Percentiles rank a stretch among this genome's conserved stretches.
These are phyloP conservation scores for Pollenia griseotomentosa DNA, from an alignment of 2,888 invertebrate genomes.

Conservation along the genomic window DNA sequence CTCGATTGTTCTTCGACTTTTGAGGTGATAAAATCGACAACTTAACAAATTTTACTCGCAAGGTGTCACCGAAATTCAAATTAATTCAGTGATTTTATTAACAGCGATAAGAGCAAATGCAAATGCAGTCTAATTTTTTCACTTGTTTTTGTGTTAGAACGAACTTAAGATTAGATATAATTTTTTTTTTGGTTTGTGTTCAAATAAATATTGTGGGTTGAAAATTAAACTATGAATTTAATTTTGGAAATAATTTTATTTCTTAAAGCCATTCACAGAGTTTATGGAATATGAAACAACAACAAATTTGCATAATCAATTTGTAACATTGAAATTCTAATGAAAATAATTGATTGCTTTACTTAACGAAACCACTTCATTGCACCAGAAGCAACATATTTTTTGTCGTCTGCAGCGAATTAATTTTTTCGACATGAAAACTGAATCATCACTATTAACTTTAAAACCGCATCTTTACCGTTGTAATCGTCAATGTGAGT, in stretches of 20 bases:
- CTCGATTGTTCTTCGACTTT: background rate
- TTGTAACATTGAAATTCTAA: slow-evolving; percentile 7
- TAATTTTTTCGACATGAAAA: background rate
- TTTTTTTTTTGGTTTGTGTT: background rate
- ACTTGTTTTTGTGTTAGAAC: slow-evolving; percentile 20
- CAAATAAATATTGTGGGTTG: background rate
- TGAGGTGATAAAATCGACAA: slow-evolving; percentile 27
- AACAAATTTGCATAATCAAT: slow-evolving; percentile 56
- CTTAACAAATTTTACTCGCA: slow-evolving; percentile 38
- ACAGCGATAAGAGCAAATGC: slow-evolving; percentile 32
- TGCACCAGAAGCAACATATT: slow-evolving; percentile 2
- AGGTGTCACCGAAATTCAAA: slow-evolving; percentile 61
- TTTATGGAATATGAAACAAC: background rate
- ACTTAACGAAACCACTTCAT: slow-evolving; percentile 43
- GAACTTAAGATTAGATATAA: slow-evolving; percentile 2
- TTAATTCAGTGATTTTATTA: slow-evolving; percentile 65
- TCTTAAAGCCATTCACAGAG: slow-evolving; percentile 9
- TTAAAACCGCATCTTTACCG: no score
- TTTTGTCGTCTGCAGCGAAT: no score
- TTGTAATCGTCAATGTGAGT: no score
- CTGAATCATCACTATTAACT: background rate
- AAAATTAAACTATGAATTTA: background rate
- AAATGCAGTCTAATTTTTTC: background rate
- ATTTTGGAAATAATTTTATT: slow-evolving; percentile 9
- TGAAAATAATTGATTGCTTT: slow-evolving; percentile 51